Conservation (phyloP, 2,888 invertebrate species). For the Meganola albula region DNA sequence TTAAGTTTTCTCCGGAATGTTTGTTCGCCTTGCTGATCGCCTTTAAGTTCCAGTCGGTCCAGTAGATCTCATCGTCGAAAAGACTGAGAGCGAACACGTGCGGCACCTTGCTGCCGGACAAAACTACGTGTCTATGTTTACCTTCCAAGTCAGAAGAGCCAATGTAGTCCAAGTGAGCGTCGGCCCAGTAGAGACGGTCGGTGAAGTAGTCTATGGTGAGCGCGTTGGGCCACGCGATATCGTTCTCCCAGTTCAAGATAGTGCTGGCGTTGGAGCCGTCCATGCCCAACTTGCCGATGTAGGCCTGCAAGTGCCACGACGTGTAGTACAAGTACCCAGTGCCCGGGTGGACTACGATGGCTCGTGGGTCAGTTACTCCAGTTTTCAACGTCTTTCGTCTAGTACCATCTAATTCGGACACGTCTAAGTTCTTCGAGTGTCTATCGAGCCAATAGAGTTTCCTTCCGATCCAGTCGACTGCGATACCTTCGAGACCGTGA, state of each 20-base stretch:
- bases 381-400: conserved; percentile 92
- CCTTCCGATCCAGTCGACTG: conserved; percentile 96
- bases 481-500: conserved; percentile 97
- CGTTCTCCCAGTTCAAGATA: conserved; percentile 94
- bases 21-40: conserved; percentile 95
- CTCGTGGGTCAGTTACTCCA: conserved; percentile 95
- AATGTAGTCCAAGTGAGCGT: conserved; percentile 98
- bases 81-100: conserved; percentile 97
- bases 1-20: conserved; percentile 87
- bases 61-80: conserved; percentile 95
- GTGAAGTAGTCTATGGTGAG: conserved; percentile 97
- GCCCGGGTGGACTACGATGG: conserved; percentile 96
- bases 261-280: conserved; percentile 94
- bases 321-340: conserved; percentile 96
- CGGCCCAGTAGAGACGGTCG: conserved; percentile 97
- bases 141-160: conserved; percentile 97
- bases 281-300: conserved; percentile 98
- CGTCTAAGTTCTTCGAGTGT: conserved; percentile 96
- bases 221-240: conserved; percentile 99
- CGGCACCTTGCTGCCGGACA: conserved; percentile 89
- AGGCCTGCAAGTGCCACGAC: conserved; percentile 97
- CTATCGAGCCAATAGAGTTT: conserved; percentile 98
- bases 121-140: conserved; percentile 86
- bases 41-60: conserved; percentile 99
- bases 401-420: conserved; percentile 94